Conservation (phyloP, 2,113 vertebrate species). For the Phalacrocorax pelagicus region DNA sequence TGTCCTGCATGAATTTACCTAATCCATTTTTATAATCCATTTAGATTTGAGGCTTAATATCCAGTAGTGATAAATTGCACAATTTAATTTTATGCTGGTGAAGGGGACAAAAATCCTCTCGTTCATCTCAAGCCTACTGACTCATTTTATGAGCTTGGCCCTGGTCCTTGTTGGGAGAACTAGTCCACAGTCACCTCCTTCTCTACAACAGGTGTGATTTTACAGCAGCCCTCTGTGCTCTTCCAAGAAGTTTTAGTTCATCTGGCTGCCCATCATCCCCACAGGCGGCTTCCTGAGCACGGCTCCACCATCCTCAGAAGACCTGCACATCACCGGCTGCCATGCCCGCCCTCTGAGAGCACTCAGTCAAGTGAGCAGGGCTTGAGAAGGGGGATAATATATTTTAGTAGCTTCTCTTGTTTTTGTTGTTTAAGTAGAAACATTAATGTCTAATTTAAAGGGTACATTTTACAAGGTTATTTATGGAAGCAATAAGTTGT, state of each 20-base stretch:
- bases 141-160: background rate
- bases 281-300: background rate
- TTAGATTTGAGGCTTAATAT: background rate
- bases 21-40: background rate
- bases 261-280: background rate
- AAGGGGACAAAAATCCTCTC: background rate
- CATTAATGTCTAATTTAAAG: background rate
- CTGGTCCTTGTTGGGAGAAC: background rate
- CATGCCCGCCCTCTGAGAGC: background rate
- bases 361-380: background rate
- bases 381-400: background rate
- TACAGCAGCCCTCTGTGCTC: background rate
- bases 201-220: background rate
- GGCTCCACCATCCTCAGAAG: background rate
- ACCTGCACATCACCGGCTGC: rapidly evolving
- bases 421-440: background rate
- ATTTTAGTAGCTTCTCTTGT: background rate
- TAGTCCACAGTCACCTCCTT: background rate
- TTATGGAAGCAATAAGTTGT: background rate
- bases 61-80: background rate
- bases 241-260: background rate
- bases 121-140: background rate
- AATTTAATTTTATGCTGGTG: background rate
- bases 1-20: background rate
- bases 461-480: background rate